phyloP scores from a whole-genome alignment of 2,888 invertebrate species.

The Sesia apiformis region DNA sequence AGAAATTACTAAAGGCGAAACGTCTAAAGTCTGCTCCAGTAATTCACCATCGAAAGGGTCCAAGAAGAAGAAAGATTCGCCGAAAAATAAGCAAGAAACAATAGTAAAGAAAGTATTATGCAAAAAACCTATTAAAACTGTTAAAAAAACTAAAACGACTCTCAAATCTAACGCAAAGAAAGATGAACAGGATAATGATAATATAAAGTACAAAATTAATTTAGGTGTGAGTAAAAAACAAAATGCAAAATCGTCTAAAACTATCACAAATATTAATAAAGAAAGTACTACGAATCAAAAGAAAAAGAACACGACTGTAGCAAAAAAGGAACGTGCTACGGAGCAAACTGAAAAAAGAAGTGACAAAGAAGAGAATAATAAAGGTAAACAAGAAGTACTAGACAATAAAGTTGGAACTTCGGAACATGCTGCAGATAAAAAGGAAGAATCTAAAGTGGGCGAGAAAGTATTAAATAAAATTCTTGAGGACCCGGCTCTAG shows the following conservation, averaged over 20 bases:
- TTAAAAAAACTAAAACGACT: conserved; percentile 1
- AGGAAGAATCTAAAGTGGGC: conserved; percentile 10
- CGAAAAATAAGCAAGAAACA: conserved; percentile 27
- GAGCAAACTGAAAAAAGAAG: conserved; percentile 9
- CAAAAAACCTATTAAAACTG: conserved; percentile 25
- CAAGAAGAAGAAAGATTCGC: conserved; percentile 53
- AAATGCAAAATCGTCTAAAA: conserved; percentile 36
- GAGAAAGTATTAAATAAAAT: conserved; percentile 9
- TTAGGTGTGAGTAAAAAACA: conserved; percentile 41
- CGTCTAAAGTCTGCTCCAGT: conserved; percentile 32
- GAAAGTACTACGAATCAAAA: conserved; percentile 28
- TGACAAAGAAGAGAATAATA: conserved; percentile 11
- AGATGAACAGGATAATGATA: conserved; percentile 29
- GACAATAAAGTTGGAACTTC: conserved; percentile 10
- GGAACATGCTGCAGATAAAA: conserved; percentile 5
- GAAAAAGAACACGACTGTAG: conserved; percentile 23
- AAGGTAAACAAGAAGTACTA: conserved; percentile 10
- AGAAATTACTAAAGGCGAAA: conserved; percentile 33
- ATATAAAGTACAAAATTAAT: conserved; percentile 61
- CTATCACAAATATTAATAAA: conserved; percentile 42
- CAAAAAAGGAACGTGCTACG: conserved; percentile 15
- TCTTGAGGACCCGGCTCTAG: neutral
- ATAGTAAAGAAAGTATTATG: conserved; percentile 12
- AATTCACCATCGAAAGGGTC: conserved; percentile 44
- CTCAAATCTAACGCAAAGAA: conserved; percentile 23